Evolutionary conservation across 2,113 vertebrate genomes (phyloP).

Genomic region (Marcusenius ussheri): DNA sequence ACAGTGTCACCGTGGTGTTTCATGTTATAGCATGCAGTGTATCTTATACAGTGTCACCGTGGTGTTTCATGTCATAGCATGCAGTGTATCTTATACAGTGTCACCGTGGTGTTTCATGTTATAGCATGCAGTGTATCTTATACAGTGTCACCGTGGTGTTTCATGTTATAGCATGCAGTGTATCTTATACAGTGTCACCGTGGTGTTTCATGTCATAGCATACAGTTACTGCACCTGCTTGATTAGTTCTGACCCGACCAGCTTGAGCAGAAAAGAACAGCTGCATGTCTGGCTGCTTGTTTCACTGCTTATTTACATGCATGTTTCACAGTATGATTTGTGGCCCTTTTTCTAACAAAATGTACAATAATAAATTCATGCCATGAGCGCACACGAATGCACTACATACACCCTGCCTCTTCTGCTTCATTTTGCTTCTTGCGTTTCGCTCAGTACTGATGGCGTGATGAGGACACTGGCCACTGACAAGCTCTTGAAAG

Average conservation of each 20-base stretch:
- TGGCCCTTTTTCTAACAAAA: neutral
- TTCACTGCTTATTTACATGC: neutral
- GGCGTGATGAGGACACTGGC: conserved; percentile 97
- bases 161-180: neutral
- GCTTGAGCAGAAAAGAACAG: neutral
- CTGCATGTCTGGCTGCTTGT: neutral
- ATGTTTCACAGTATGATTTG: neutral
- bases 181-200: neutral
- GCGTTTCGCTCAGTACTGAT: conserved; percentile 68
- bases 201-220: neutral
- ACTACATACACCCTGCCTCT: neutral
- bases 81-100: neutral
- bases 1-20: too few species aligned
- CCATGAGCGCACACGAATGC: neutral
- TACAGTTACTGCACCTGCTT: neutral
- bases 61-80: neutral
- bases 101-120: neutral
- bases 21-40: too few species aligned
- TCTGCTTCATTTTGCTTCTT: neutral
- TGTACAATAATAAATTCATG: neutral
- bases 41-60: too few species aligned
- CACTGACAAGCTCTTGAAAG: conserved; percentile 93
- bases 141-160: neutral
- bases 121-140: neutral
- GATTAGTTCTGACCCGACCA: neutral